A percentile compares a stretch with the other conserved stretches of the same genome.
Conservation (phyloP, 2,797 vertebrate genomes). For the Leontopithecus rosalia region DNA sequence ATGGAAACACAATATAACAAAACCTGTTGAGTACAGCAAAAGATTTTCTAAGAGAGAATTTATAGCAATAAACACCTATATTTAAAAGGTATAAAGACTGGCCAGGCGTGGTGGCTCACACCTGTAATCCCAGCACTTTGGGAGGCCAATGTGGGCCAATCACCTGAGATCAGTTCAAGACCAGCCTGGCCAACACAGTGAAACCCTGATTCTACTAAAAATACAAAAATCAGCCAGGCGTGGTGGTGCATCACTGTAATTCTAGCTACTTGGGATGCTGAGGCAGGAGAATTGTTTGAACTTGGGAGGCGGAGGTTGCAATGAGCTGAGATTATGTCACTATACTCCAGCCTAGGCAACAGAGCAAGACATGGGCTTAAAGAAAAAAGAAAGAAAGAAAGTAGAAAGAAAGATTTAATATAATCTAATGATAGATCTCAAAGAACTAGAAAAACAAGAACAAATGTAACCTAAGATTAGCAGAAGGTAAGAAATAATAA, state of each 20-base stretch:
- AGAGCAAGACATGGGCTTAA: fast-evolving
- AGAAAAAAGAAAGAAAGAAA: no score
- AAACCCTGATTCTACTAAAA: not conserved
- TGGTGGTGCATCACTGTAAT: not conserved
- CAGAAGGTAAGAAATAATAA: not conserved
- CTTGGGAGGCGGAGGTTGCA: not conserved
- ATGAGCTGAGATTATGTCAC: not conserved
- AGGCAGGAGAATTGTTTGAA: not conserved
- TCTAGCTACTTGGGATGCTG: not conserved
- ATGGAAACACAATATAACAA: not conserved
- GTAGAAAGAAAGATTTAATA: not conserved
- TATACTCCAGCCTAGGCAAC: not conserved
- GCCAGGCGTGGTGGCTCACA: not conserved
- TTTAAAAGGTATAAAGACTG: not conserved
- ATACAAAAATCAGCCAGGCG: not conserved
- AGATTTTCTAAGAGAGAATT: not conserved
- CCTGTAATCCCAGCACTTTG: not conserved
- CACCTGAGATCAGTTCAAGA: not conserved
- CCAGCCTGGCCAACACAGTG: not conserved
- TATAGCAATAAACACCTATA: not conserved
- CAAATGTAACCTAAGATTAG: not conserved
- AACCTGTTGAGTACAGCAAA: not conserved
- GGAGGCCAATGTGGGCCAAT: not conserved
- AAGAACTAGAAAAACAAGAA: not conserved
- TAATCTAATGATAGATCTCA: not conserved